Base-by-base conservation (phyloP, 2,797 vertebrate genomes). In the Oreonectes daqikongensis region DNA sequence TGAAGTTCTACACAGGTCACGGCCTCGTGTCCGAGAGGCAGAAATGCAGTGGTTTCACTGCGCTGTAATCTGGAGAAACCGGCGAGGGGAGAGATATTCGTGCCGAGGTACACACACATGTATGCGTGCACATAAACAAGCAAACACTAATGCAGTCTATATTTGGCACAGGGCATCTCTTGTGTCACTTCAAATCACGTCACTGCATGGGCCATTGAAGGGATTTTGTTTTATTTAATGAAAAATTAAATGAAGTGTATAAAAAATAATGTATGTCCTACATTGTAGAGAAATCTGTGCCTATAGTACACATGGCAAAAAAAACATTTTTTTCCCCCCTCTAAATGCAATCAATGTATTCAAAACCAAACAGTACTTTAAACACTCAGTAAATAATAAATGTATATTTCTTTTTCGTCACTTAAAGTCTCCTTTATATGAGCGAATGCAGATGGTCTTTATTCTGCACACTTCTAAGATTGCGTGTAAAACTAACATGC, bases 1-100 rank as follows among this genome's bases (percentile, higher is more conserved):
- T 1, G 72, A 69, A 99, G 98, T 75, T 98, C 96, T 75, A 92
- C 94, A 32, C 93, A 94, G 72, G 81, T 85, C 1, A 98, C 97
- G 20, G 91, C 95, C 0, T 97, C 96, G 10, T 99, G 97, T 83
- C 90, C 94, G 76, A 93, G 89, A 18, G 98, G 97, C 9, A 94
- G 96, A 15, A 95, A 92, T n/a, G 90, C 95, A 22, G 95, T 97
- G 79, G 92, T 99, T 85, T 94, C 91, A 4, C 90, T 98, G 85
- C 94, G 96, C 66, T 99, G 97, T 85, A 93, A 95, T 84, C 95
- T 94, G 30, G 85, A 89, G 66, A 95, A 92, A 87, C 90, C 81
- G 22, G 84, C 81, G 11, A 91, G 91, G 75, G 97, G 96, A 78
- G 89, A 94, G 67, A 94, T 98, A 79, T 94, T 93, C 2, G 94